These are phyloP conservation scores for Musca domestica DNA, from an alignment of 1,140 invertebrate genomes.

Conservation along the genomic window DNA sequence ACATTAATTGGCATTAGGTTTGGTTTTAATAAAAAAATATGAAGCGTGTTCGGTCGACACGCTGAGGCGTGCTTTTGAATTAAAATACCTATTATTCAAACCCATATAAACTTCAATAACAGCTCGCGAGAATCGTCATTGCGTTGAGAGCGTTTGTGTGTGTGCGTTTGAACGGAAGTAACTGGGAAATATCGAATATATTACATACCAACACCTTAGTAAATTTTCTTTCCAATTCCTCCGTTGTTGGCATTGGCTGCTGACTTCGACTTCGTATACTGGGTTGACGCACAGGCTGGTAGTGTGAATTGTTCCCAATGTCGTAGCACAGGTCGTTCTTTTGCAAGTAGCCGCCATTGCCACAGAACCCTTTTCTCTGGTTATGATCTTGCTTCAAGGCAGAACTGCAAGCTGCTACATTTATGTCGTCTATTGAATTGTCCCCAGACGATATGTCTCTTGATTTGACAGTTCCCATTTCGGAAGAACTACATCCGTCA, in stretches of 20 bases:
- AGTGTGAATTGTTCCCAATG: constrained; percentile 46
- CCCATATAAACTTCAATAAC: too few species aligned
- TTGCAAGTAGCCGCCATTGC: constrained; percentile 36
- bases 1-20: too few species aligned
- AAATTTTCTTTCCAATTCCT: constrained; percentile 86
- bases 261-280: constrained; percentile 73
- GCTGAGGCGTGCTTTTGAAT: too few species aligned
- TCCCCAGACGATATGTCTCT: constrained; percentile 41
- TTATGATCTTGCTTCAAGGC: constrained; percentile 26
- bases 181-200: too few species aligned
- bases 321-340: constrained; percentile 51
- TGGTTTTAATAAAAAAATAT: too few species aligned
- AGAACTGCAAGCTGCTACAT: constrained; percentile 25
- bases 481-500: constrained; percentile 31
- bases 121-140: too few species aligned
- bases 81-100: too few species aligned
- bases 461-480: constrained; percentile 50
- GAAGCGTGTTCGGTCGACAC: too few species aligned
- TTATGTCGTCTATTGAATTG: constrained; percentile 32
- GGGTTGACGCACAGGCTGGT: constrained; percentile 61
- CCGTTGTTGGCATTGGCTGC: constrained; percentile 83
- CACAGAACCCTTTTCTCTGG: constrained; percentile 35
- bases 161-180: too few species aligned
- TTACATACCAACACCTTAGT: constrained; percentile 90
- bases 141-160: too few species aligned